Conservation (phyloP, 1,140 invertebrate species). For the Spodoptera litura region DNA sequence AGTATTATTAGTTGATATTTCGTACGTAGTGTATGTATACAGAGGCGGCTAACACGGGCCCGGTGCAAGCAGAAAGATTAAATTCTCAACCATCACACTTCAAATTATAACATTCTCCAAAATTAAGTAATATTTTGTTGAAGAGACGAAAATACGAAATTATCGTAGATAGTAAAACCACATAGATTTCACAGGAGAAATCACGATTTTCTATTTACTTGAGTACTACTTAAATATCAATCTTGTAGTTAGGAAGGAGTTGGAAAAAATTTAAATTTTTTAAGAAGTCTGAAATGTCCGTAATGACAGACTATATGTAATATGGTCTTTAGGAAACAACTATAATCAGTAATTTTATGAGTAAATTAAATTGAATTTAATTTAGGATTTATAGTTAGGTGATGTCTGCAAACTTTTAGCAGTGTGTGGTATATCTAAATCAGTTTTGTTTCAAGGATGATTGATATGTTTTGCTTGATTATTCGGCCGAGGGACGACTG, state of each 20-base stretch:
- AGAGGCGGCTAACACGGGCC: slow-evolving; percentile 54
- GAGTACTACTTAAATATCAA: slow-evolving; percentile 66
- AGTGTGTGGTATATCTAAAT: slow-evolving; percentile 63
- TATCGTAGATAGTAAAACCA: slow-evolving; percentile 59
- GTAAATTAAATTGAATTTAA: slow-evolving; percentile 75
- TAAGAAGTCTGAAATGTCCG: slow-evolving; percentile 76
- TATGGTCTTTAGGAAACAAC: slow-evolving; percentile 73
- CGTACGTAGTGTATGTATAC: slow-evolving; percentile 48
- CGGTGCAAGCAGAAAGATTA: slow-evolving; percentile 51
- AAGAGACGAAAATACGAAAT: slow-evolving; percentile 27
- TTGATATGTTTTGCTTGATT: slow-evolving; percentile 66
- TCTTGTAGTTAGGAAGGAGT: slow-evolving; percentile 78
- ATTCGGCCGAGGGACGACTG: slow-evolving; percentile 58
- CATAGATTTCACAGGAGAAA: slow-evolving; percentile 74
- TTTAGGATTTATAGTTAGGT: slow-evolving; percentile 81
- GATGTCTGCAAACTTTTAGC: slow-evolving; percentile 71
- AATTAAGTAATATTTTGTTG: slow-evolving; percentile 14
- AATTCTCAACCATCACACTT: slow-evolving; percentile 46
- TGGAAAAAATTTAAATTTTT: slow-evolving; percentile 73
- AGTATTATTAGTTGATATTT: slow-evolving; percentile 79
- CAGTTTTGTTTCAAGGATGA: slow-evolving; percentile 46
- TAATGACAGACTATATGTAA: slow-evolving; percentile 71
- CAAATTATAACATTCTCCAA: slow-evolving; percentile 17
- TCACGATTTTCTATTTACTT: slow-evolving; percentile 76
- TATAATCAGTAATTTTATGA: slow-evolving; percentile 77